These are phyloP conservation scores for Cenopis cana DNA, from an alignment of 2,888 invertebrate species.

Conservation along the genomic window DNA sequence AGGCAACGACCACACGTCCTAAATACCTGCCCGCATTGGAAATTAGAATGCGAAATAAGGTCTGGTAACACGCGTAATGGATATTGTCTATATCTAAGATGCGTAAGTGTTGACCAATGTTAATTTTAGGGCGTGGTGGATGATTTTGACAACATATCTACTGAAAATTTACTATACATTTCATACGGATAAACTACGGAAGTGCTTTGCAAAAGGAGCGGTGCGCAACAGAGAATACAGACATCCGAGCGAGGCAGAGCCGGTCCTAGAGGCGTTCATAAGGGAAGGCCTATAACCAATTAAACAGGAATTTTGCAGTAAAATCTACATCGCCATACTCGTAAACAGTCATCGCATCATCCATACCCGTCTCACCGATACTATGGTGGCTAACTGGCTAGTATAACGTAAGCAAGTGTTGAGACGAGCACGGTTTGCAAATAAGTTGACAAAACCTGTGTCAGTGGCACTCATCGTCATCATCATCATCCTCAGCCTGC, in stretches of 20 bases:
- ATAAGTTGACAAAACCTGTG: not conserved
- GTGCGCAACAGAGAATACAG: too few species aligned
- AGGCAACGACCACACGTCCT: conserved; percentile 23
- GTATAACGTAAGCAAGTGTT: not conserved
- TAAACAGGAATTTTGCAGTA: conserved; percentile 1
- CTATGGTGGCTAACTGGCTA: not conserved
- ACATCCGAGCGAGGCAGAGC: not conserved
- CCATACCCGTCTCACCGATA: not conserved
- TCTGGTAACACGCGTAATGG: not conserved
- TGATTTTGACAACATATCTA: too few species aligned
- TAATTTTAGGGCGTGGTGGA: too few species aligned
- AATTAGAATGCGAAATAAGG: conserved; percentile 33
- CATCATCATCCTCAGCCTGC: too few species aligned
- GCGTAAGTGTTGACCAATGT: too few species aligned
- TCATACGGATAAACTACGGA: too few species aligned
- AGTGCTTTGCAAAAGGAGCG: too few species aligned
- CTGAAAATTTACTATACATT: too few species aligned
- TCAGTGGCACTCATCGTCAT: not conserved
- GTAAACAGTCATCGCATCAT: not conserved
- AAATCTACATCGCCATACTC: not conserved
- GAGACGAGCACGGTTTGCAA: too few species aligned
- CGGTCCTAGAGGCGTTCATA: not conserved
- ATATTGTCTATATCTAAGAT: conserved; percentile 4
- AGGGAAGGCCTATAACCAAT: not conserved
- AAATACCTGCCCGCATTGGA: conserved; percentile 33